Evolutionary conservation across 2,888 invertebrate species (phyloP).

Genomic region (Pterostichus madidus): DNA sequence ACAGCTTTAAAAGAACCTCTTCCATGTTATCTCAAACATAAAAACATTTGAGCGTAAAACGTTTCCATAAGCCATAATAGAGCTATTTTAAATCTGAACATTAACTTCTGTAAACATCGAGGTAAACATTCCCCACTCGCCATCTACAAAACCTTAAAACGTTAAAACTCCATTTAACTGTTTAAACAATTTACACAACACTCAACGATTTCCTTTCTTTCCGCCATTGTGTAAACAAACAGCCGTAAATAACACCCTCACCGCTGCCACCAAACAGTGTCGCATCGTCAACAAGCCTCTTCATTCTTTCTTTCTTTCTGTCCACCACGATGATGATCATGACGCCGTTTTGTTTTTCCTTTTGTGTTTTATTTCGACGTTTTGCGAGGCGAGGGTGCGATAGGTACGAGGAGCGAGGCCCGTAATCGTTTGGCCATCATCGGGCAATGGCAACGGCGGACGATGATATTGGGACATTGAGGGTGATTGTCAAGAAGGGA

Average conservation of each 20-base stretch:
- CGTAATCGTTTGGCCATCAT: conserved; percentile 29
- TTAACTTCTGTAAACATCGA: too few species aligned
- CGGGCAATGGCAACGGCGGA: not conserved
- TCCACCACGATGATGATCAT: conserved; percentile 26
- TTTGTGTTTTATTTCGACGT: conserved; percentile 40
- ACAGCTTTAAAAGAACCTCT: too few species aligned
- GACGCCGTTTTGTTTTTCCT: conserved; percentile 48
- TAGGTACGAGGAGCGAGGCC: not conserved
- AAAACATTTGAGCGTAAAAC: too few species aligned
- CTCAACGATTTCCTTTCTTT: conserved; percentile 13
- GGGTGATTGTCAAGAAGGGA: conserved; percentile 22
- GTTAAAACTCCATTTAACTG: not conserved
- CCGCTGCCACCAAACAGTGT: too few species aligned
- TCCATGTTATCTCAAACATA: too few species aligned
- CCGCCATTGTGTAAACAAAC: conserved; percentile 29
- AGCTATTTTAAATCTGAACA: too few species aligned
- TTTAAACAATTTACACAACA: conserved; percentile 39
- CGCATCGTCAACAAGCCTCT: not conserved
- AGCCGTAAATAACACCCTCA: not conserved
- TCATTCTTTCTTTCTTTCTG: not conserved
- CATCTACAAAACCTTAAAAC: conserved; percentile 4
- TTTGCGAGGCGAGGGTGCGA: not conserved
- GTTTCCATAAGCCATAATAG: too few species aligned
- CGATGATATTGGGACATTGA: conserved; percentile 20
- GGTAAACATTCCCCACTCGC: not conserved